Evolutionary conservation across 2,113 vertebrate species (phyloP).

Genomic region (Protobothrops mucrosquamatus): DNA sequence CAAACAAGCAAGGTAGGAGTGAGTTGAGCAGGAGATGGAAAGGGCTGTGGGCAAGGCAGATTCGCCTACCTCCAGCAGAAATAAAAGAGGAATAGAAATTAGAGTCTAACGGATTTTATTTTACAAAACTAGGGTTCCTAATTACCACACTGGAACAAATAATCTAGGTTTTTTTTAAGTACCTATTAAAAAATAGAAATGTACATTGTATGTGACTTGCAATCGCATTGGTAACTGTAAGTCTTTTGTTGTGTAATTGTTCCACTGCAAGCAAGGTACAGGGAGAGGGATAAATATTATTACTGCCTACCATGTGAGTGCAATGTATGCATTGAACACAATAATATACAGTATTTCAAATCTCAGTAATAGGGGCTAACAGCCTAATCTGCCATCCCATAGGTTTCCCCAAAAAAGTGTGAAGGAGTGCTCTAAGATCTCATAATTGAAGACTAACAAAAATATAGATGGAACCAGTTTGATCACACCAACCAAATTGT

Average conservation of each 20-base stretch:
- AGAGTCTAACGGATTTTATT: not conserved
- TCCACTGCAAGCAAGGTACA: not conserved
- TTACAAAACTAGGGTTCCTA: not conserved
- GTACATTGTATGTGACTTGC: not conserved
- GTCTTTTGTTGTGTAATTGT: not conserved
- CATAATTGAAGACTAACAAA: not conserved
- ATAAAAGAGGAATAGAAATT: not conserved
- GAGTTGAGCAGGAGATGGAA: not conserved
- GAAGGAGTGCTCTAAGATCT: not conserved
- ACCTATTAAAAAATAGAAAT: not conserved
- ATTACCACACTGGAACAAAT: accelerated
- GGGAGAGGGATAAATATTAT: not conserved
- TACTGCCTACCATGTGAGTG: not conserved
- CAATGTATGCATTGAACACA: not conserved
- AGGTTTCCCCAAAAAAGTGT: not conserved
- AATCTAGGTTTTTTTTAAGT: not conserved
- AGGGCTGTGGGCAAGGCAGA: not conserved
- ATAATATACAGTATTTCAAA: not conserved
- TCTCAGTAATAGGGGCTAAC: not conserved
- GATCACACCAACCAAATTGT: not conserved
- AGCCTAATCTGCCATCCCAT: not conserved
- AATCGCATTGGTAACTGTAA: not conserved
- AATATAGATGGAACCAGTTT: not conserved
- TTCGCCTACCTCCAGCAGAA: not conserved
- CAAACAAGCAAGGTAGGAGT: not conserved